Base-by-base conservation (phyloP, 2,888 invertebrate species). In the Calephelis perditalis region DNA sequence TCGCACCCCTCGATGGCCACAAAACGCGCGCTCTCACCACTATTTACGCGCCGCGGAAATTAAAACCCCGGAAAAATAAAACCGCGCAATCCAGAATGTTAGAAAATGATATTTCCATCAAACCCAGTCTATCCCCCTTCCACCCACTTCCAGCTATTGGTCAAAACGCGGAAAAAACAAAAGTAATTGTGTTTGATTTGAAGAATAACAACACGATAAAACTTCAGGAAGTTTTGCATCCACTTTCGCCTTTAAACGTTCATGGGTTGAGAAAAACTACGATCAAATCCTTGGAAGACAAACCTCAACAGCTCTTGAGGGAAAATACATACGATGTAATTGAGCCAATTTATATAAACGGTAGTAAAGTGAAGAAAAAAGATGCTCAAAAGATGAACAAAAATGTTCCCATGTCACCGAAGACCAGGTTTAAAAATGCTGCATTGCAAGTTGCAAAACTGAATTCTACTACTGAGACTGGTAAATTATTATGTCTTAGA, bases 311-410 rank as follows among this genome's bases (percentile, higher is more conserved):
- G 58, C 69, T 90, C 8, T 56, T 89, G 6, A 73, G 90, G 66
- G 89, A 90, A 71, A 89, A 91, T 64, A 90, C 90, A 0, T 91
- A 91, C 67, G 88, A 91, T 60, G 86, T 91, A 8, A 77, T 91
- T 57, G 79, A 89, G 61, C 90, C 90, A 0, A 73, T 86, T 43
- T 87, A 78, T 63, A 70, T 85, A 61, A 82, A 75, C 36, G 71
- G 79, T 26, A 69, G 74, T 3, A 81, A 75, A 63, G 64, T 73
- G 35, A 81, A 76, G 66, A 77, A 77, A 36, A 63, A 65, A 44
- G 65, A 68, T 44, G 63, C 64, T 5, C 68, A 57, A 49, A 26
- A 26, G 26, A 60, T 64, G 5, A 65, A 68, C 11, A 63, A 66
- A 2, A 57, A 59, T 26, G 69, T 64, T 9, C 58, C 69, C 12